A percentile compares a stretch with the other conserved stretches of the same genome.
Evolutionary conservation across 2,888 invertebrate species (phyloP).

Genomic region (Drosophila fungiperda): DNA sequence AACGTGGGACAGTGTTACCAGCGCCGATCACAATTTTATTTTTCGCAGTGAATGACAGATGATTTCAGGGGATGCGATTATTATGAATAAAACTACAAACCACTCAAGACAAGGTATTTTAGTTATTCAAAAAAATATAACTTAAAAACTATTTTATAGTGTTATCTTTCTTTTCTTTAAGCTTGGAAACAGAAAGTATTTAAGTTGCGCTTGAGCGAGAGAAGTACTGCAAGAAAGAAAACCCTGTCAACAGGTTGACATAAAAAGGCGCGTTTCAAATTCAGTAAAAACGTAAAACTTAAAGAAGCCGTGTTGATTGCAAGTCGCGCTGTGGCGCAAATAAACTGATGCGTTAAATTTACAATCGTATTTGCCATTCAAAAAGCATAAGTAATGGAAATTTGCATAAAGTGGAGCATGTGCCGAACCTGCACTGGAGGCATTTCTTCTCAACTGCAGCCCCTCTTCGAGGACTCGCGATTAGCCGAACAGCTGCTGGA

Average conservation of each 20-base stretch:
- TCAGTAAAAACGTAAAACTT: not conserved
- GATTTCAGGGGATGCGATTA: not conserved
- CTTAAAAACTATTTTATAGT: not conserved
- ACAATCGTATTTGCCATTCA: not conserved
- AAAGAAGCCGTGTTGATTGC: not conserved
- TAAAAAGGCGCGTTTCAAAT: not conserved
- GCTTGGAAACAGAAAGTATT: not conserved
- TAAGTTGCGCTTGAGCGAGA: not conserved
- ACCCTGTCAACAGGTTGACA: not conserved
- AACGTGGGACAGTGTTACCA: not conserved
- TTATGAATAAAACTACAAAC: not conserved
- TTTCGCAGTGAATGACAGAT: conserved; percentile 7
- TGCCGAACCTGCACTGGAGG: conserved; percentile 76
- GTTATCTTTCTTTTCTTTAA: not conserved
- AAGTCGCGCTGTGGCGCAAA: conserved; percentile 11
- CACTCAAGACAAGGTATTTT: not conserved
- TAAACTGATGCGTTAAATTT: conserved; percentile 5
- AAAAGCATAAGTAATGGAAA: conserved; percentile 69
- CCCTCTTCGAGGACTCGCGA: conserved; percentile 57
- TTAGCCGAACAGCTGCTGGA: conserved; percentile 67
- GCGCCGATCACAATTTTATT: not conserved
- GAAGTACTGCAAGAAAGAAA: not conserved
- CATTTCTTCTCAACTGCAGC: conserved; percentile 52
- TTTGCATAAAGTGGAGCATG: conserved; percentile 82
- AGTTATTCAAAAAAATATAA: not conserved